phyloP scores from a whole-genome alignment of 1,140 invertebrate species.

The Hylaeus anthracinus region DNA sequence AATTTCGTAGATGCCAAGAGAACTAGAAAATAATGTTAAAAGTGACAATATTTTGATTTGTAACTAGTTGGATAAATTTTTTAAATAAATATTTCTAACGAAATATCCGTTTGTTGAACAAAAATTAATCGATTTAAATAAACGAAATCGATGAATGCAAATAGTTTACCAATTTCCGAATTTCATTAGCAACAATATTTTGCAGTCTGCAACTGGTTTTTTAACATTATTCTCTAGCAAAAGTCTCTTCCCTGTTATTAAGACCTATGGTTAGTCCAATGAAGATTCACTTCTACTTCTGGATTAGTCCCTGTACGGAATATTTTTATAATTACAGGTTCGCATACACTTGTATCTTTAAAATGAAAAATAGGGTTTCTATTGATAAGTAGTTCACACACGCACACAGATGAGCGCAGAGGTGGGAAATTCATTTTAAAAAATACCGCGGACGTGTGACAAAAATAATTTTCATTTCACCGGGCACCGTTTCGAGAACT shows the following conservation, averaged over 20 bases:
- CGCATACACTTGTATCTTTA: neutral
- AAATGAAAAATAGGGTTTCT: constrained; percentile 8
- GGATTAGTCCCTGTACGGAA: neutral
- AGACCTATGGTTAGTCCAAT: neutral
- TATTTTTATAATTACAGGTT: neutral
- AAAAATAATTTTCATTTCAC: constrained; percentile 56
- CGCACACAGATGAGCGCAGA: neutral
- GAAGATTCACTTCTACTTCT: neutral
- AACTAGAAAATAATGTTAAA: too few relatives aligned
- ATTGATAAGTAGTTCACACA: neutral
- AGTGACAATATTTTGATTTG: too few relatives aligned
- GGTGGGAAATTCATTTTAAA: constrained; percentile 12
- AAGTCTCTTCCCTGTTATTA: neutral
- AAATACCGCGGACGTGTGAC: constrained; percentile 41
- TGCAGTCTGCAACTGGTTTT: neutral
- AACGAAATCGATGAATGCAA: too few relatives aligned
- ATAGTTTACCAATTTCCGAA: too few relatives aligned
- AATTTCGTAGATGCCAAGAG: too few relatives aligned
- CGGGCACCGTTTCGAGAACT: constrained; percentile 3
- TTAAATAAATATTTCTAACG: too few relatives aligned
- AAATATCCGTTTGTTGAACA: too few relatives aligned
- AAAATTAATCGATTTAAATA: too few relatives aligned
- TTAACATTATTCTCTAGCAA: neutral
- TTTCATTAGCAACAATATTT: too few relatives aligned
- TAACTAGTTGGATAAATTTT: too few relatives aligned